These are phyloP conservation scores for Motacilla tschutschensis DNA, from an alignment of 2,113 vertebrate species.

Conservation along the genomic window DNA sequence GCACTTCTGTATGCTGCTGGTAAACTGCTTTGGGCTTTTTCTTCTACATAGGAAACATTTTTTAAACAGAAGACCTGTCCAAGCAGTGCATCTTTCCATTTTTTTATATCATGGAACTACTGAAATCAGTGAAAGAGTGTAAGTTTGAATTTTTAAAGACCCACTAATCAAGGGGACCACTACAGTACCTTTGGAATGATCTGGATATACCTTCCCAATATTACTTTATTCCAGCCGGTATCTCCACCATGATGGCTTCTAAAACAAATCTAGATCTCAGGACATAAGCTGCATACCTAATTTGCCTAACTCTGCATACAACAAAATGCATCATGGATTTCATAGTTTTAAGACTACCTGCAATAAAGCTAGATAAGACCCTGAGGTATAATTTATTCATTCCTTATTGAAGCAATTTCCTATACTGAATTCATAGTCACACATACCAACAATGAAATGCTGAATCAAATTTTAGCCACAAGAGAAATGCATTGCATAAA, in stretches of 20 bases:
- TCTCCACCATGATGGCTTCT: not conserved
- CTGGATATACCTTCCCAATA: not conserved
- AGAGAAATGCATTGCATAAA: not conserved
- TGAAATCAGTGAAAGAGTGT: not conserved
- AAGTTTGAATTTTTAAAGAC: not conserved
- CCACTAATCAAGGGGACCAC: not conserved
- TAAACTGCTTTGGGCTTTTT: not conserved
- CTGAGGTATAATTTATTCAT: not conserved
- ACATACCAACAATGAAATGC: not conserved
- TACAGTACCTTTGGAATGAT: not conserved
- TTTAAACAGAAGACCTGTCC: not conserved
- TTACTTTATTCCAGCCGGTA: not conserved
- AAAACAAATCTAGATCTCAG: not conserved
- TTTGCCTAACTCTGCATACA: not conserved
- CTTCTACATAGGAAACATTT: not conserved
- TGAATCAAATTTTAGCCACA: not conserved
- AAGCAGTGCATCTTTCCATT: not conserved
- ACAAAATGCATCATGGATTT: not conserved
- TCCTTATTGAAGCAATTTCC: not conserved
- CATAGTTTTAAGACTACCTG: not conserved
- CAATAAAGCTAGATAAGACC: not conserved
- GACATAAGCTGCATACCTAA: not conserved
- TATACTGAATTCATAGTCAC: not conserved
- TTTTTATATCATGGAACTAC: not conserved
- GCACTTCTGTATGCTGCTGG: not conserved